Evolutionary conservation across 2,888 invertebrate genomes (phyloP), one percentile per base, ranked within the genome.

Genomic region (Nomada hirtipes): DNA sequence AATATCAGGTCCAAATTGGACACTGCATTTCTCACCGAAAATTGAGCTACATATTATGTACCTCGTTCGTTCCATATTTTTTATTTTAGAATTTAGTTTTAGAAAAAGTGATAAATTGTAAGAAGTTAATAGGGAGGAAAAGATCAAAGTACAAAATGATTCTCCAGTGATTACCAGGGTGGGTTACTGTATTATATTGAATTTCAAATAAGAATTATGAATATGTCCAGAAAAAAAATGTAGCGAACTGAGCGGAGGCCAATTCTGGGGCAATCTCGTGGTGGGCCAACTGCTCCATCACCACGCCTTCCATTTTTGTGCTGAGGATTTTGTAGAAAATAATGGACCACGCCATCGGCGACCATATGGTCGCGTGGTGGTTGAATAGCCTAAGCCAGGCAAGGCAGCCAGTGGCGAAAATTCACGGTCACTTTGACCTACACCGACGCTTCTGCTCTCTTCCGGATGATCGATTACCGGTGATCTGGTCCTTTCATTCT

Each of bases 131-230:
- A 3, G 47, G 15, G 15, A 47, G 15, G 47, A 11, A 47, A 47
- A 13, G 13, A 15, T 36, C 15, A 15, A 47, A 47, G 47, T 15
- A 3, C 0, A 15, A 42, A 36, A 50, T 4, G 26, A 7, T 67
- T 26, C 2, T 23, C 52, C 29, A 50, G 52, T 64, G 81, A 80
- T 59, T 75, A 75, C 52, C 69, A 52, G 55, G 73, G 50, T 47
- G 64, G 71, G 64, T 4, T 7, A 7, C 7, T 36, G 36, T 50
- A 70, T 75, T 79, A 79, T 73, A 84, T 86, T 89, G 92, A 93
- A 92, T 91, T 92, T 92, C 91, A 92, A 93, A 93, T 93, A 92
- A 93, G 93, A 92, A 92, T 93, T 92, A 92, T 91, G 89, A 92
- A 91, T 92, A 92, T 91, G 91, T 91, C 88, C 80, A 79, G 75